These are phyloP conservation scores for Listronotus bonariensis DNA, from an alignment of 1,140 invertebrate genomes.

Conservation along the genomic window DNA sequence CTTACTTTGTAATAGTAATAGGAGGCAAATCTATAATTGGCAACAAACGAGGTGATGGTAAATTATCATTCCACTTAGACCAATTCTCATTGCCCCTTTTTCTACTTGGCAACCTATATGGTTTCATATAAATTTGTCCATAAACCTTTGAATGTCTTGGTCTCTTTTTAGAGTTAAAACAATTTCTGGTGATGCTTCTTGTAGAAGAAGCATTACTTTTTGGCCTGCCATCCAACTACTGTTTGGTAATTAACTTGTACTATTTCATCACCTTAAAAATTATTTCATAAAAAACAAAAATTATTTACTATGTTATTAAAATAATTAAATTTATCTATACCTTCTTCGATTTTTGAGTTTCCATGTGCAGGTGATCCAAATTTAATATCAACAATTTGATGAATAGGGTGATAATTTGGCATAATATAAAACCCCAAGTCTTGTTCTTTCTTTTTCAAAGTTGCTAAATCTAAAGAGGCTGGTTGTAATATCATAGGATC, in stretches of 20 bases:
- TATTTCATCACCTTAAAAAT: slow-evolving; percentile 76
- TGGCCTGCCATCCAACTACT: slow-evolving; percentile 86
- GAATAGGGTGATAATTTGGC: slow-evolving; percentile 82
- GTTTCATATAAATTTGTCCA: slow-evolving; percentile 81
- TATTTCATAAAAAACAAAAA: too few relatives aligned
- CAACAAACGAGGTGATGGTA: slow-evolving; percentile 68
- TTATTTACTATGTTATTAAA: too few relatives aligned
- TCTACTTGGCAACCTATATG: slow-evolving; percentile 75
- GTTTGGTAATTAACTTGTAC: slow-evolving; percentile 92
- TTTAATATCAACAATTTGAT: slow-evolving; percentile 85
- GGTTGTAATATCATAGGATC: slow-evolving; percentile 90
- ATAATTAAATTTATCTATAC: slow-evolving; percentile 1
- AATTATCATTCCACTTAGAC: slow-evolving; percentile 68
- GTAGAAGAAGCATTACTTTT: slow-evolving; percentile 76
- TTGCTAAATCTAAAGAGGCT: slow-evolving; percentile 82
- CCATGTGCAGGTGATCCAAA: slow-evolving; percentile 82
- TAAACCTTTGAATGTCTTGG: slow-evolving; percentile 83
- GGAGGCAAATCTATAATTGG: slow-evolving; percentile 67
- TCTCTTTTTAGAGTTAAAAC: slow-evolving; percentile 79
- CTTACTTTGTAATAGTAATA: slow-evolving; percentile 64
- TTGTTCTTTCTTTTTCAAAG: slow-evolving; percentile 80
- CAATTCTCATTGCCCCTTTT: slow-evolving; percentile 68
- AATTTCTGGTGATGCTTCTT: slow-evolving; percentile 79
- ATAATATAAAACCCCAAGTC: slow-evolving; percentile 83
- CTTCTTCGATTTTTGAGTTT: slow-evolving; percentile 87